Evolutionary conservation across 2,888 invertebrate species (phyloP).

Genomic region (Cephus runcator): DNA sequence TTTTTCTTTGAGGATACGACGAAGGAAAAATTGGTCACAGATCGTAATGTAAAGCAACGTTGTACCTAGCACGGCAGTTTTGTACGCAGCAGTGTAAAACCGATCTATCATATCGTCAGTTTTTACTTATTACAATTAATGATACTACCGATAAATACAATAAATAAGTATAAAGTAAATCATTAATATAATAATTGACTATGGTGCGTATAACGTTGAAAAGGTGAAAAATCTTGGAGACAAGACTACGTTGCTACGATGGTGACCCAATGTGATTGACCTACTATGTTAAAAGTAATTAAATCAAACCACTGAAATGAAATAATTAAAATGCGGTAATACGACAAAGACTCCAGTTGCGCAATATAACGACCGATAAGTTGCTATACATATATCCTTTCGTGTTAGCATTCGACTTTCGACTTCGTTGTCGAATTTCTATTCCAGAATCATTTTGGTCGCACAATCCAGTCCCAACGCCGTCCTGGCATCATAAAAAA

Average conservation of each 20-base stretch:
- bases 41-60: neutral
- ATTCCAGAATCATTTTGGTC: neutral
- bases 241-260: constrained; percentile 35
- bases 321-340: neutral
- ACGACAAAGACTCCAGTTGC: neutral
- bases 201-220: constrained; percentile 27
- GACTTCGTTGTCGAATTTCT: neutral
- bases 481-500: neutral
- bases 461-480: neutral
- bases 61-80: constrained; percentile 23
- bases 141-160: constrained; percentile 39
- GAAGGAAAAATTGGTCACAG: neutral
- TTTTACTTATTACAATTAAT: constrained; percentile 47
- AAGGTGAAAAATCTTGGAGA: constrained; percentile 29
- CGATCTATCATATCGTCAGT: constrained; percentile 55
- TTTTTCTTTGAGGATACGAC: neutral
- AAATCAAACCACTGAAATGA: neutral
- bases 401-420: neutral
- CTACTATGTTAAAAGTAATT: constrained; percentile 19
- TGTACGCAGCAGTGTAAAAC: constrained; percentile 33
- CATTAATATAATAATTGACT: constrained; percentile 24
- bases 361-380: neutral
- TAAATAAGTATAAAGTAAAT: constrained; percentile 33
- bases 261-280: constrained; percentile 42
- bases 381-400: neutral